A percentile compares a stretch with the other conserved stretches of the same genome.
phyloP scores from a whole-genome alignment of 2,113 vertebrate genomes.

The Callospermophilus lateralis region DNA sequence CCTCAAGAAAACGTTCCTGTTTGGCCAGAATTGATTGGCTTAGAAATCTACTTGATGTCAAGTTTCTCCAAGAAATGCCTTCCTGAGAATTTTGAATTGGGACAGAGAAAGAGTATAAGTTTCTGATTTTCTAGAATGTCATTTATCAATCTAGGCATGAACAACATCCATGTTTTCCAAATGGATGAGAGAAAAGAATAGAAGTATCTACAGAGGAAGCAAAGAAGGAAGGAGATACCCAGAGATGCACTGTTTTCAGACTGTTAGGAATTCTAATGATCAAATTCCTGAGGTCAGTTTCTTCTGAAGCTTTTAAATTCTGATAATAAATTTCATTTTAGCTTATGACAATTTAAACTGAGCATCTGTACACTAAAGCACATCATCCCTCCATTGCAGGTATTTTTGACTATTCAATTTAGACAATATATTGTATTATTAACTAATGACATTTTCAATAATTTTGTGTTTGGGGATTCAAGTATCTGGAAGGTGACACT shows the following conservation, averaged over 20 bases:
- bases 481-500: not conserved
- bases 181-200: not conserved
- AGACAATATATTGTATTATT: not conserved
- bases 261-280: not conserved
- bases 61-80: not conserved
- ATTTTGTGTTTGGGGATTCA: not conserved
- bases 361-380: not conserved
- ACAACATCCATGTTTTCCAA: not conserved
- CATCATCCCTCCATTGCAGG: not conserved
- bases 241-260: not conserved
- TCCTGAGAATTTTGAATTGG: slow-evolving; percentile 13
- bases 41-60: not conserved
- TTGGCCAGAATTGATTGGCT: not conserved
- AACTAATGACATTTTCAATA: slow-evolving; percentile 1
- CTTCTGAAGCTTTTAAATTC: not conserved
- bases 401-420: not conserved
- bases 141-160: not conserved
- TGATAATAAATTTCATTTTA: not conserved
- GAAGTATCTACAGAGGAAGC: not conserved
- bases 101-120: not conserved
- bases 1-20: not conserved
- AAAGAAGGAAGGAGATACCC: not conserved
- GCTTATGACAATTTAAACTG: not conserved
- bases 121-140: not conserved
- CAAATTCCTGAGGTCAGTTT: not conserved